These are phyloP conservation scores for Isaurus tuberculatus DNA, from an alignment of 92 coral and sea anemone species.

Conservation along the genomic window DNA sequence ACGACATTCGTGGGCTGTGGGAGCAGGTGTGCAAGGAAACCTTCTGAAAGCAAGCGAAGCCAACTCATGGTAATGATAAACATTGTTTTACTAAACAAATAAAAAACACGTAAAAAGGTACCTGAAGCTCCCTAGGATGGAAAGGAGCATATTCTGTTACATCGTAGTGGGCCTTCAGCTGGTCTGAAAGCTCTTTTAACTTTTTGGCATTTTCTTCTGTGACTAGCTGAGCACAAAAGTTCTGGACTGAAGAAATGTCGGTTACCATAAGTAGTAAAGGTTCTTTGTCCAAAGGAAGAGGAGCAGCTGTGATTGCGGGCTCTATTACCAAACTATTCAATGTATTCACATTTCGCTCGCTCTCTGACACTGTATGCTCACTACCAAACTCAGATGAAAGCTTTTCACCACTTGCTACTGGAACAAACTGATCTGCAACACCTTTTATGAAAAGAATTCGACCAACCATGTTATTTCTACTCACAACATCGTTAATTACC, in stretches of 20 bases:
- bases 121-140: slow-evolving; percentile 40
- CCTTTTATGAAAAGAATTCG: neutral
- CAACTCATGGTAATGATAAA: too few species aligned
- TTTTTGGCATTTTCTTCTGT: slow-evolving; percentile 45
- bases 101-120: neutral
- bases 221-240: slow-evolving; percentile 52
- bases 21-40: neutral
- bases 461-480: too few species aligned
- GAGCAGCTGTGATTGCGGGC: slow-evolving; percentile 52
- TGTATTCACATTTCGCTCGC: neutral
- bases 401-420: slow-evolving; percentile 12
- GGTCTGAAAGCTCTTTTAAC: slow-evolving; percentile 53
- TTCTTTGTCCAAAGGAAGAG: slow-evolving; percentile 30
- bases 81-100: too few species aligned
- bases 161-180: slow-evolving; percentile 63
- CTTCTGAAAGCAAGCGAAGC: too few species aligned
- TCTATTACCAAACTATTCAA: slow-evolving; percentile 23
- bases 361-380: neutral
- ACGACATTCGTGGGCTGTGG: slow-evolving; percentile 2
- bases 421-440: slow-evolving; percentile 26
- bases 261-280: slow-evolving; percentile 54
- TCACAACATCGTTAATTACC: too few species aligned
- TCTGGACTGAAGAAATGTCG: slow-evolving; percentile 44
- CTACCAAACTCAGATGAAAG: neutral
- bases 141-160: slow-evolving; percentile 26